Percentiles rank a stretch among this genome's conserved stretches.
These are phyloP conservation scores for Patella pellucida DNA, from an alignment of 2,888 invertebrate species.

Conservation along the genomic window DNA sequence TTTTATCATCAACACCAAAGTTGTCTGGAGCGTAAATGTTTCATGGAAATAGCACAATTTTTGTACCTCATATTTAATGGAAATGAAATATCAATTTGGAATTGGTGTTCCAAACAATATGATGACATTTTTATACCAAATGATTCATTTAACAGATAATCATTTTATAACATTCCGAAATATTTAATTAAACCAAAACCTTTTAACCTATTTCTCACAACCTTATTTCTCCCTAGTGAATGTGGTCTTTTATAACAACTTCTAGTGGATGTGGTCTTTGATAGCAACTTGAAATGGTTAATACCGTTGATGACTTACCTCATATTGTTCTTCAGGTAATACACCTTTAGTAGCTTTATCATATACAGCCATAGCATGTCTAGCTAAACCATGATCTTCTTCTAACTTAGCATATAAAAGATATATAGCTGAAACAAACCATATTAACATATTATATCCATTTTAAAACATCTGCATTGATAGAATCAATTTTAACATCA, in stretches of 20 bases:
- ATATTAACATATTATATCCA: background rate
- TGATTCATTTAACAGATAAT: too few species aligned
- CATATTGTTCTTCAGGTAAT: slow-evolving; percentile 91
- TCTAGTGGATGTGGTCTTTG: too few species aligned
- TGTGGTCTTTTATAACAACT: too few species aligned
- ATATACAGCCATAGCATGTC: slow-evolving; percentile 99
- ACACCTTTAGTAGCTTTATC: slow-evolving; percentile 95
- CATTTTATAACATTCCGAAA: background rate
- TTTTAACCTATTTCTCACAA: background rate
- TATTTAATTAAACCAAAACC: background rate
- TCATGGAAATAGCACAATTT: too few species aligned
- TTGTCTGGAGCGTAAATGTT: too few species aligned
- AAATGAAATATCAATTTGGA: too few species aligned
- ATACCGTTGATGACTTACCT: slow-evolving; percentile 73
- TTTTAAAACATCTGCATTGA: background rate
- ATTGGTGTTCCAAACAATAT: too few species aligned
- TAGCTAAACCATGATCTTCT: slow-evolving; percentile 96
- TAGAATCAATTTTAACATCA: slow-evolving; percentile 8
- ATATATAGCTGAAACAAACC: slow-evolving; percentile 77
- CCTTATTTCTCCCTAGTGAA: too few species aligned
- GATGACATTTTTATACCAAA: too few species aligned
- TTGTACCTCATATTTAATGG: too few species aligned
- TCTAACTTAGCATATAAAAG: slow-evolving; percentile 97
- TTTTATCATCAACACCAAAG: too few species aligned
- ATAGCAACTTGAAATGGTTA: too few species aligned